Evolutionary conservation across 2,797 vertebrate genomes (phyloP).

Genomic region (Podarcis lilfordi): DNA sequence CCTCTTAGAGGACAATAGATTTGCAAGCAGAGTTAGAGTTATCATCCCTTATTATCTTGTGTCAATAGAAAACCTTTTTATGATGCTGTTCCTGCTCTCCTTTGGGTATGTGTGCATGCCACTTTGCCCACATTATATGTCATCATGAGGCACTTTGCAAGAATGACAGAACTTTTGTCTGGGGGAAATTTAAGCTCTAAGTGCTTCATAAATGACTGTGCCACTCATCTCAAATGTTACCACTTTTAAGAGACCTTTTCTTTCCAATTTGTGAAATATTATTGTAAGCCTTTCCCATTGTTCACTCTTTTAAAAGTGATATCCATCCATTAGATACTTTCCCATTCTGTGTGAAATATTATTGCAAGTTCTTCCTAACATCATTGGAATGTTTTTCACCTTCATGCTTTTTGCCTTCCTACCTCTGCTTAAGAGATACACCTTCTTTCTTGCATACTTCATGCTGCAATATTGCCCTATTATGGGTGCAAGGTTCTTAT

Average conservation of each 20-base stretch:
- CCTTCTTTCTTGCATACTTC: background rate
- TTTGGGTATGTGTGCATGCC: slow-evolving; percentile 25
- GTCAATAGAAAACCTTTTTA: background rate
- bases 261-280: slow-evolving; percentile 62
- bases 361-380: slow-evolving; percentile 54
- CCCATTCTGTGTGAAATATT: slow-evolving; percentile 55
- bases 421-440: background rate
- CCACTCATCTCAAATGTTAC: slow-evolving; percentile 39
- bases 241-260: slow-evolving; percentile 52
- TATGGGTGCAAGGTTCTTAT: background rate
- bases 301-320: slow-evolving; percentile 40
- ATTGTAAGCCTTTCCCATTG: slow-evolving; percentile 58
- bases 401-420: background rate
- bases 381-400: slow-evolving; percentile 33
- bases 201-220: slow-evolving; percentile 69
- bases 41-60: slow-evolving; percentile 1
- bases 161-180: slow-evolving; percentile 64
- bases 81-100: background rate
- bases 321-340: slow-evolving; percentile 36
- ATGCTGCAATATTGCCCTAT: fast-evolving
- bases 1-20: background rate
- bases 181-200: slow-evolving; percentile 69
- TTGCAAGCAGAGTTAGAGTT: background rate
- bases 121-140: slow-evolving; percentile 50
- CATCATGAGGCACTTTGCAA: slow-evolving; percentile 38